Evolutionary conservation across 2,113 vertebrate species (phyloP), one percentile per base, ranked within the genome.

Genomic region (Tupaia chinensis): DNA sequence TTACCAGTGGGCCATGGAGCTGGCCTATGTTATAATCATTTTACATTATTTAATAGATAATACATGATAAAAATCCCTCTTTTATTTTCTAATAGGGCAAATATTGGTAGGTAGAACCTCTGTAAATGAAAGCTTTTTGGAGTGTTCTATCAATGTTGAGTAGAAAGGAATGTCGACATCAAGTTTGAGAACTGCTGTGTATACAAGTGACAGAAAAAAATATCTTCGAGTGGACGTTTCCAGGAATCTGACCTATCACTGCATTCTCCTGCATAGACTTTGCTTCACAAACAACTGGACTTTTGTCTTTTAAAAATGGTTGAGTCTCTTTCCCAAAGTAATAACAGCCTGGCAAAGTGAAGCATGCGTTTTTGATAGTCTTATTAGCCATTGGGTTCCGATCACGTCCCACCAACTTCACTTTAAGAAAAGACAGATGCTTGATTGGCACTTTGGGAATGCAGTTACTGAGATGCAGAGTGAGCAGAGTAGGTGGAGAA

Each of bases 231-330:
- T n/a, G 66, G 68, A 77, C 53, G 25, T 73, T 66, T 68, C 69
- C 44, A 79, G 16, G 8, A 69, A 32, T 91, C 66, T 87, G 73
- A 77, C 9, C 15, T 90, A 65, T 34, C 27, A 16, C 44, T 56
- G 23, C 7, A 15, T 76, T 61, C 6, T 77, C 1, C 15, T 73
- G 4, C 4, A 34, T 15, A 11, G 16, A 95, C 54, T 85, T 91
- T 60, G 16, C 25, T 96, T 92, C 86, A n/a, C 76, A 32, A 80
- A 44, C 9, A 65, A 69, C 16, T 83, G 70, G 10, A 90, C 54
- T 78, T 87, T 54, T 68, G 44, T 81, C 58, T 86, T 95, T 89
- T 83, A 93, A 88, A 77, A 88, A 89, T 60, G 29, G 63, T 54
- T 82, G 16, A 12, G 19, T 70, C 58, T 76, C n/a, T 91, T 89